Evolutionary conservation across 2,113 vertebrate species (phyloP), one percentile per base, ranked within the genome.

Genomic region (Rhabdornis inornatus): DNA sequence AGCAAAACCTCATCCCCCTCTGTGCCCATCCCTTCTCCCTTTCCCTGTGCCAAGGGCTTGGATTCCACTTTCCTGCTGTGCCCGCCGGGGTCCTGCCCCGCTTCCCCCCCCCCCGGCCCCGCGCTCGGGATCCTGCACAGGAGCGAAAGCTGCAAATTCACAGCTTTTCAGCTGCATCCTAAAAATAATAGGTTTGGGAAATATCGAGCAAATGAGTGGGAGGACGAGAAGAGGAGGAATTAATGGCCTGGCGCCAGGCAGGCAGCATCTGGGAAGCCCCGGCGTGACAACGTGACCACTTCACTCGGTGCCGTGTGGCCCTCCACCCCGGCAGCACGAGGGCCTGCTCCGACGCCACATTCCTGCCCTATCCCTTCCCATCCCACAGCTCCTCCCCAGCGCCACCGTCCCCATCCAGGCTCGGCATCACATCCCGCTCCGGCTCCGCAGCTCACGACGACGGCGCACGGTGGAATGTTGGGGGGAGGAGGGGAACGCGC

Each of bases 131-230:
- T 76, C 83, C 83, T 68, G 94, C 94, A 61, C 92, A 68, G 89
- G 92, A 96, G 78, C 2, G 2, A 96, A 81, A 94, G 92, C 92
- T 83, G 72, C 89, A 90, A 81, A 57, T 92, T 92, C 94, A 24
- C 76, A 89, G 91, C 83, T 96, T 95, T 75, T 91, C 95, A 94
- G 95, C 95, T 92, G 91, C 94, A 85, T 50, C 93, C 95, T 96
- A 96, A 97, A 96, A 96, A 96, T 97, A 96, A 93, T 83, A 93
- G 92, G 66, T 95, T 95, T 93, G 95, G 95, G 95, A 96, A 94
- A 97, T 92, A 94, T 92, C 92, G 64, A 95, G 92, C 94, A 94
- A 95, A 97, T 87, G 90, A 95, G 95, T 95, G 86, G 96, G 94
- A 95, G 93, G 94, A 75, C 18, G 89, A 96, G 87, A 74, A 92